Conservation (phyloP, 1,140 invertebrate species). For the Drosophila trapezifrons region DNA sequence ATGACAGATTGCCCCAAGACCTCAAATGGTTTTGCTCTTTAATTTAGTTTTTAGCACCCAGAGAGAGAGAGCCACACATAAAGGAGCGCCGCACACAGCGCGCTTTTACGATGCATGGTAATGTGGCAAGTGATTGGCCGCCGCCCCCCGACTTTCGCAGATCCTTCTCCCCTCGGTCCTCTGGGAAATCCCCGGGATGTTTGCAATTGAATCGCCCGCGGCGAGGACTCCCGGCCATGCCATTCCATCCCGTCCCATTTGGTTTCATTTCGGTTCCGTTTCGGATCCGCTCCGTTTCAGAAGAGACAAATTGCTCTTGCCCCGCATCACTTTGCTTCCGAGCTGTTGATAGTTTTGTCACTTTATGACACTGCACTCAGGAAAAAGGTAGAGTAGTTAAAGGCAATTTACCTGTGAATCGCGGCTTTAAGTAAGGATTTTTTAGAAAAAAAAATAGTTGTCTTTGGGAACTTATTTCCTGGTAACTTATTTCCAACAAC, state of each 20-base stretch:
- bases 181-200: conserved; percentile 4
- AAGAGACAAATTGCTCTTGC: conserved; percentile 66
- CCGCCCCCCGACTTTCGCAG: not conserved
- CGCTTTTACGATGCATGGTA: conserved; percentile 43
- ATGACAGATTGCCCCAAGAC: not conserved
- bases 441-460: too few relatives aligned
- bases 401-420: too few relatives aligned
- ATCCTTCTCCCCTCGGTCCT: not conserved
- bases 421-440: too few relatives aligned
- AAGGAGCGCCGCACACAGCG: not conserved
- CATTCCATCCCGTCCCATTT: not conserved
- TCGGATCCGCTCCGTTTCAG: conserved; percentile 54
- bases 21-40: conserved; percentile 18
- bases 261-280: conserved; percentile 32
- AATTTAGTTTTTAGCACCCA: conserved; percentile 39
- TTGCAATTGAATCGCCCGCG: conserved; percentile 23
- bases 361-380: conserved; percentile 56
- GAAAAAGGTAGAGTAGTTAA: too few relatives aligned
- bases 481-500: too few relatives aligned
- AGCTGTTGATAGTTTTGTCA: conserved; percentile 75
- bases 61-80: not conserved
- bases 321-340: conserved; percentile 66
- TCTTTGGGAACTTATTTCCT: too few relatives aligned
- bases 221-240: conserved; percentile 1
- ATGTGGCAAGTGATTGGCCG: conserved; percentile 42